Evolutionary conservation across 1,140 invertebrate genomes (phyloP), one percentile per base, ranked within the genome.

Genomic region (Caenorhabditis brenneri): DNA sequence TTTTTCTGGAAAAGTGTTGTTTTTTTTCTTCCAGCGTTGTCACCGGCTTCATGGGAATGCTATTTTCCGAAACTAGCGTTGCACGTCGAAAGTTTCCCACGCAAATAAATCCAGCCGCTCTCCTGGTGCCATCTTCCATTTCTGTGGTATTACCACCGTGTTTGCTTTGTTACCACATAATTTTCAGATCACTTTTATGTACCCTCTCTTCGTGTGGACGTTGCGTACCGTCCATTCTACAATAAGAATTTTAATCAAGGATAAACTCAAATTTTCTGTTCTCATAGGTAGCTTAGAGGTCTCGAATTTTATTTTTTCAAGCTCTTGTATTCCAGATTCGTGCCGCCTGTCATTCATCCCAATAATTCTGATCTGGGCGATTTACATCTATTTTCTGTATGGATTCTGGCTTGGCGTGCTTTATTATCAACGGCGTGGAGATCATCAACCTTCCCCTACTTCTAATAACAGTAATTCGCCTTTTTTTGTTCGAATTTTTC

Each of bases 181-280:
- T 33, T 65, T 74, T 19, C 65, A 74, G 65, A 74, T 74, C 29
- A 19, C 33, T 12, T 24, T 74, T n/a, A 24, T 74, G 65, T 74
- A 74, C 15, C 65, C 65, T n/a, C 65, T 74, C 10, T 42, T 31
- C n/a, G 36, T 74, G 5, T 74, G 65, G 65, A 24, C 65, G 1
- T 15, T 74, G 29, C 65, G 36, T 3, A 27, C 36, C 10, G 19
- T 74, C 24, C 36, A 42, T 36, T 42, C 65, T 3, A 74, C 36
- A 36, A 74, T 74, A 42, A n/a, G n/a, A 15, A 19, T 27, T 10
- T 42, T 74, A 46, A 74, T 74, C n/a, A 46, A 24, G 9, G 65
- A 74, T n/a, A 74, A 74, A 24, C n/a, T 74, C 12, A 74, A 74
- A 74, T 36, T 74, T 42, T 74, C 65, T 7, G n/a, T 74, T 74